These are phyloP conservation scores for Orchesella flavescens DNA, from an alignment of 2,888 invertebrate species.

Conservation along the genomic window DNA sequence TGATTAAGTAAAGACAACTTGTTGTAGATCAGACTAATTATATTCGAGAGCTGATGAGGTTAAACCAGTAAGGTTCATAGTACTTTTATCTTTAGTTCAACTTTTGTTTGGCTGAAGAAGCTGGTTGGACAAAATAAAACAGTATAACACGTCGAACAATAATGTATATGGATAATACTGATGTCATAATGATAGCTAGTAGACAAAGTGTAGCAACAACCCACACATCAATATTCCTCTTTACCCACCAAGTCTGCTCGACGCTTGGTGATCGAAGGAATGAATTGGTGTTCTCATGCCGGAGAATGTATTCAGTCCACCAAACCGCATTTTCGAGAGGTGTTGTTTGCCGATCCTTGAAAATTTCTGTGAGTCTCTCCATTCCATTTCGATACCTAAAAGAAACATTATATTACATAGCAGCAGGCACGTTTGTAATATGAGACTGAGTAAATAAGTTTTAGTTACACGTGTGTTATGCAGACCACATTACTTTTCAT, in stretches of 20 bases:
- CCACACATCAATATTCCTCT: conserved; percentile 46
- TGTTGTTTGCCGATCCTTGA: conserved; percentile 22
- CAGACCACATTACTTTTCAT: conserved; percentile 8
- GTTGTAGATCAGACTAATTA: no score
- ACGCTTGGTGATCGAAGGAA: conserved; percentile 20
- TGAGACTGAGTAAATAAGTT: no score
- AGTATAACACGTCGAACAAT: no score
- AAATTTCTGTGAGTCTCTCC: conserved; percentile 20
- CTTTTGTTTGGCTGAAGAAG: no score
- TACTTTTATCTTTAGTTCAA: no score
- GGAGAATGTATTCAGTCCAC: conserved; percentile 37
- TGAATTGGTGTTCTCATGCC: conserved; percentile 20
- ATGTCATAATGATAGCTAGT: not conserved
- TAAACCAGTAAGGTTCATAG: no score
- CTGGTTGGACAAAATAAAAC: no score
- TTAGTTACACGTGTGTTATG: not conserved
- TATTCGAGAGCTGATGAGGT: no score
- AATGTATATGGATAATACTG: not conserved
- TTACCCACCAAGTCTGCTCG: conserved; percentile 38
- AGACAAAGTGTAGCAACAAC: not conserved
- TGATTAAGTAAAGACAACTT: no score
- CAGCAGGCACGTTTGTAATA: not conserved
- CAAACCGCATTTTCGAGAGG: conserved; percentile 20
- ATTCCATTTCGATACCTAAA: conserved; percentile 32
- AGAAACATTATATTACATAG: not conserved